Evolutionary conservation across 1,140 invertebrate species (phyloP).

Genomic region (Zaprionus lachaisei): DNA sequence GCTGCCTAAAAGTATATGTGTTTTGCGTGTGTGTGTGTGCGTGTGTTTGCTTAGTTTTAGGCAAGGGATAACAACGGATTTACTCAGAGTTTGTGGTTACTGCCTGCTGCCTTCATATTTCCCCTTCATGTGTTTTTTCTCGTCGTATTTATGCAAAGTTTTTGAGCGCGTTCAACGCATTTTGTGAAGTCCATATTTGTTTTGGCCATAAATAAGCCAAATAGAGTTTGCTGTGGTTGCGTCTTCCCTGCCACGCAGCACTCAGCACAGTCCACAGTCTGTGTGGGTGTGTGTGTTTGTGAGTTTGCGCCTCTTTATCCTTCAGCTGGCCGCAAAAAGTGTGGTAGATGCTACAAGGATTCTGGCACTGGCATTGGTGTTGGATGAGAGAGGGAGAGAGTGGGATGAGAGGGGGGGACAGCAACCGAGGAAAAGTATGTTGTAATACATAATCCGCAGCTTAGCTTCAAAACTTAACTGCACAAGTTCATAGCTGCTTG

Average conservation of each 20-base stretch:
- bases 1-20: conserved; percentile 51
- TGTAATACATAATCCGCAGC: conserved; percentile 72
- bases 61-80: conserved; percentile 62
- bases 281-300: background rate
- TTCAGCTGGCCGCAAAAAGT: conserved; percentile 60
- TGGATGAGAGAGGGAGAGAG: background rate
- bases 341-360: conserved; percentile 22
- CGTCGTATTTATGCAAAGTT: conserved; percentile 54
- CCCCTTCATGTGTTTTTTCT: background rate
- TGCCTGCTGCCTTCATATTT: conserved; percentile 48
- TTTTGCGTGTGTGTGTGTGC: conserved; percentile 39
- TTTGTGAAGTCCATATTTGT: conserved; percentile 61
- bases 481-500: conserved; percentile 80
- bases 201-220: conserved; percentile 72
- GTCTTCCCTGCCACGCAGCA: conserved; percentile 26
- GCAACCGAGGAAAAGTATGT: conserved; percentile 68
- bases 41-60: conserved; percentile 57
- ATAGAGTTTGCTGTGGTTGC: conserved; percentile 53
- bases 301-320: conserved; percentile 11
- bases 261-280: conserved; percentile 20
- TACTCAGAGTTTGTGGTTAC: conserved; percentile 16
- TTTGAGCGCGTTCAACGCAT: conserved; percentile 70
- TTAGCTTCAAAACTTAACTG: conserved; percentile 80
- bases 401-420: background rate
- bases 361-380: background rate